These are phyloP conservation scores for Enteromius treurensis DNA, from an alignment of 2,797 vertebrate genomes.

Conservation along the genomic window DNA sequence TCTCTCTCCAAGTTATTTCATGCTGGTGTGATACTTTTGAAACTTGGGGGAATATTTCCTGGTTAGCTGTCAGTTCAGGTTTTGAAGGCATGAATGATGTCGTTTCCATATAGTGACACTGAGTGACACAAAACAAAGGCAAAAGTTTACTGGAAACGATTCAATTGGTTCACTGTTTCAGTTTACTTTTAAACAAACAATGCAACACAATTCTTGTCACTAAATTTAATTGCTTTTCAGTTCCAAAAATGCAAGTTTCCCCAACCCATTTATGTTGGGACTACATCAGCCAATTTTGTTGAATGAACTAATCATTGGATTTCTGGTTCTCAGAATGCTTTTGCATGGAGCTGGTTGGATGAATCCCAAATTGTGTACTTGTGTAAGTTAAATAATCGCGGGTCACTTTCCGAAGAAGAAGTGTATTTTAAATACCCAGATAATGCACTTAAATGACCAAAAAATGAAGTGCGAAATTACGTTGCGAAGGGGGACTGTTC, in stretches of 20 bases:
- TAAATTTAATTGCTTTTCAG: not conserved
- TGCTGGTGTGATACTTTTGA: constrained; percentile 55
- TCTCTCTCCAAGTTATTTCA: constrained; percentile 50
- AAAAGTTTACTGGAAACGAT: not conserved
- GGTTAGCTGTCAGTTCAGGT: not conserved
- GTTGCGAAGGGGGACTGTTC: not conserved
- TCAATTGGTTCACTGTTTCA: not conserved
- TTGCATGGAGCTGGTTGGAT: not conserved
- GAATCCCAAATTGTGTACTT: not conserved
- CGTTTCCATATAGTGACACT: not conserved
- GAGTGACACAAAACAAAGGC: not conserved
- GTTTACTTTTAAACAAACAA: not conserved
- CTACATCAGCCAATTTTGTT: not conserved
- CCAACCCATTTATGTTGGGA: not conserved
- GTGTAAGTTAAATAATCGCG: not conserved
- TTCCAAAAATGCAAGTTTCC: not conserved
- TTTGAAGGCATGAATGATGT: not conserved
- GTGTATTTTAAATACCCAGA: not conserved
- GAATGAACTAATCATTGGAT: not conserved
- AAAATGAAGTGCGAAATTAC: not conserved
- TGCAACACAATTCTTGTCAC: not conserved
- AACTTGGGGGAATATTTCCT: constrained; percentile 47
- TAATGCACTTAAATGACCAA: not conserved
- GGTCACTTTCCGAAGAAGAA: not conserved
- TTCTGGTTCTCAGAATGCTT: not conserved